A percentile compares a stretch with the other conserved stretches of the same genome.
Evolutionary conservation across 2,888 invertebrate genomes (phyloP).

Genomic region (Agrotis ipsilon): DNA sequence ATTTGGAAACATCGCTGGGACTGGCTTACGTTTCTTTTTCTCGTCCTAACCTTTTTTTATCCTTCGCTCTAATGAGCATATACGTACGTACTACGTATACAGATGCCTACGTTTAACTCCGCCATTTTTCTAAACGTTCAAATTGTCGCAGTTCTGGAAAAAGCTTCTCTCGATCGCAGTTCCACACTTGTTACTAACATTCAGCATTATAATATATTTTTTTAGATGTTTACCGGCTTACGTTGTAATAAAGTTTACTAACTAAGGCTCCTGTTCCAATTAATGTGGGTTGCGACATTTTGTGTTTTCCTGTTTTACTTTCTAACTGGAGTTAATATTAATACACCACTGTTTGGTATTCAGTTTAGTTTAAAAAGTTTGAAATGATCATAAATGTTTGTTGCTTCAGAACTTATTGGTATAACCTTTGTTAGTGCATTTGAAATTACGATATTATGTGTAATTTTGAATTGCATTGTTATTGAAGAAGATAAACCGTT

Average conservation of each 20-base stretch:
- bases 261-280: neutral
- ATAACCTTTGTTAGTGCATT: too few species aligned
- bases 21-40: conserved; percentile 16
- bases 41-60: conserved; percentile 18
- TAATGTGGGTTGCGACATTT: conserved; percentile 18
- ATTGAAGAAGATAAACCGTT: too few species aligned
- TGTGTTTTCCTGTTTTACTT: neutral
- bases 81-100: too few species aligned
- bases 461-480: too few species aligned
- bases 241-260: too few species aligned
- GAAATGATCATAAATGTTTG: too few species aligned
- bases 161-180: too few species aligned
- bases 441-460: too few species aligned
- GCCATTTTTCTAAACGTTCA: neutral
- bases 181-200: neutral
- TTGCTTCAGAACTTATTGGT: too few species aligned
- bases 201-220: too few species aligned
- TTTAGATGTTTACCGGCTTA: too few species aligned
- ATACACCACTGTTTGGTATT: neutral
- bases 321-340: neutral
- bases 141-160: neutral
- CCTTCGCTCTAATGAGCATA: neutral
- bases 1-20: conserved; percentile 33
- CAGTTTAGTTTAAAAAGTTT: neutral
- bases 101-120: neutral